Percentiles rank a stretch among this genome's conserved stretches.
Conservation (phyloP, 2,888 invertebrate genomes). For the Synanthedon formicaeformis region DNA sequence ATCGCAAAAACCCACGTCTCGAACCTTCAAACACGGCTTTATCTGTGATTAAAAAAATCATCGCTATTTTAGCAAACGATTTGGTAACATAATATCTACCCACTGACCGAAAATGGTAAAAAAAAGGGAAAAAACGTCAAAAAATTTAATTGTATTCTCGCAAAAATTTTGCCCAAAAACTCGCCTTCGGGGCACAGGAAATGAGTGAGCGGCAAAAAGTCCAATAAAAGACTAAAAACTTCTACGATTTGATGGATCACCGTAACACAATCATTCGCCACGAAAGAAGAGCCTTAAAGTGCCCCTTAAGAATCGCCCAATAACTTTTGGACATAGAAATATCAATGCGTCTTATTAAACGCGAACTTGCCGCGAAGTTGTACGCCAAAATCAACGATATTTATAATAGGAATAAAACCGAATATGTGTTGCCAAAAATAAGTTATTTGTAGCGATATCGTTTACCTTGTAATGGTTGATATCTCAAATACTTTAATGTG, state of each 20-base stretch:
- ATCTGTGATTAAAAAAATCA: conserved; percentile 33
- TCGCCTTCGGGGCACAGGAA: conserved; percentile 55
- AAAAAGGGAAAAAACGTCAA: conserved; percentile 22
- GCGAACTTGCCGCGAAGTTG: no score
- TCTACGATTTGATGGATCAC: conserved; percentile 62
- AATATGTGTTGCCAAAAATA: neutral
- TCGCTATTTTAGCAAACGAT: conserved; percentile 25
- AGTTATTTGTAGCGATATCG: no score
- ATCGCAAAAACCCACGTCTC: conserved; percentile 16
- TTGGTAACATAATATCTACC: conserved; percentile 51
- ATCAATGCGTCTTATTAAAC: no score
- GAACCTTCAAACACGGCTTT: conserved; percentile 20
- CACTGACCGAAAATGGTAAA: conserved; percentile 50
- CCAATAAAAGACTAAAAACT: conserved; percentile 53
- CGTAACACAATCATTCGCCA: conserved; percentile 62
- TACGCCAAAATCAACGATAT: no score
- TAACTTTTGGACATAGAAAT: conserved; percentile 11
- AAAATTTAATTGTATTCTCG: conserved; percentile 54
- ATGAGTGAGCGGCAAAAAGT: conserved; percentile 54
- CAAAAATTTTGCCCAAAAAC: conserved; percentile 49
- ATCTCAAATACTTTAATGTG: no score
- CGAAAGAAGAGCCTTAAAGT: conserved; percentile 54
- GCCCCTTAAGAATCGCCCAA: conserved; percentile 66
- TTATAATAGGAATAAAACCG: neutral
- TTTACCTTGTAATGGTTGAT: no score